Base-by-base conservation (phyloP, 2,888 invertebrate species). In the Kuschelorhynchus macadamiae region DNA sequence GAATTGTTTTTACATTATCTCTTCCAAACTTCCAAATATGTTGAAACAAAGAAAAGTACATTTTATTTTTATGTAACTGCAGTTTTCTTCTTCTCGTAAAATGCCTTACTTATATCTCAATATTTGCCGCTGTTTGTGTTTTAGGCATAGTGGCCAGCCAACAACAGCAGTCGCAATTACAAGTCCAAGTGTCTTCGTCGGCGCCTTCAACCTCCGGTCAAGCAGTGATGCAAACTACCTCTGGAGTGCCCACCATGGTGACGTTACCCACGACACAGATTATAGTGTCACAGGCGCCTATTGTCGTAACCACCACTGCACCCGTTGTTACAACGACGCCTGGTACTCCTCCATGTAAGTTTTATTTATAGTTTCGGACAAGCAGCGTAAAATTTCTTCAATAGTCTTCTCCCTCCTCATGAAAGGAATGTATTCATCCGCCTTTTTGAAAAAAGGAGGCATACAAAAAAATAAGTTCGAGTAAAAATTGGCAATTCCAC, bases 291-390 rank as follows among this genome's bases (percentile, higher is more conserved):
- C 85, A 8, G 81, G 84, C 30, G 80, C 86, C 53, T 11, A 42
- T 42, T 3, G 50, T 59, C 14, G 55, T 41, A 25, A 60, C 47
- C 16, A 67, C 63, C 14, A 18, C 67, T 1, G 47, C 60, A 9
- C 7, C 71, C 14, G 80, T 86, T 59, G 81, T 85, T 41, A 78
- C 82, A 73, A 74, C 85, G 60, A 76, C 85, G 9, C 76, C 80
- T 3, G 30, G 49, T 21, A 79, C 81, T 52, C 77, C 81, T 39
- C 78, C 80, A 70, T 78, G 80, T 81, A 79, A 73, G 76, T 74
- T 12, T 9, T 32, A 5, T 32, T 30, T n/a, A n/a, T n/a, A n/a
- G n/a, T n/a, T n/a, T n/a, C n/a, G n/a, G n/a, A n/a, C n/a, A 33
- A 33, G 12, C 33, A n/a, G 4, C 9, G 1, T 33, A 33, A 33